phyloP scores from a whole-genome alignment of 2,113 vertebrate genomes.

The Mus musculus region GRCm39 chr10:40848001-40848500 shows the following conservation, averaged over 20 bases:
- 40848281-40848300: not conserved
- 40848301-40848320: not conserved
- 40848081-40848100: fast-evolving
- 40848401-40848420: not conserved
- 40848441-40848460: not conserved
- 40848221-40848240: not conserved
- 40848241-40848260: not conserved
- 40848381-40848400: not conserved
- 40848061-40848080: not conserved
- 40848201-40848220: not conserved
- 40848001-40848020: fast-evolving
- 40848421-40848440: not conserved
- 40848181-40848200: not conserved
- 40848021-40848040: not conserved
- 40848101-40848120: no score
- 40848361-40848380: not conserved
- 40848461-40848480: not conserved
- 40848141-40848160: not conserved
- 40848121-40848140: not conserved
- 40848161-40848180: not conserved
- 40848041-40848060: not conserved
- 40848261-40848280: not conserved
- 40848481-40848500: not conserved
- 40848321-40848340: not conserved
- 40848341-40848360: not conserved